Base-by-base conservation (phyloP, 1,140 invertebrate genomes). In the Drosophila albomicans region DNA sequence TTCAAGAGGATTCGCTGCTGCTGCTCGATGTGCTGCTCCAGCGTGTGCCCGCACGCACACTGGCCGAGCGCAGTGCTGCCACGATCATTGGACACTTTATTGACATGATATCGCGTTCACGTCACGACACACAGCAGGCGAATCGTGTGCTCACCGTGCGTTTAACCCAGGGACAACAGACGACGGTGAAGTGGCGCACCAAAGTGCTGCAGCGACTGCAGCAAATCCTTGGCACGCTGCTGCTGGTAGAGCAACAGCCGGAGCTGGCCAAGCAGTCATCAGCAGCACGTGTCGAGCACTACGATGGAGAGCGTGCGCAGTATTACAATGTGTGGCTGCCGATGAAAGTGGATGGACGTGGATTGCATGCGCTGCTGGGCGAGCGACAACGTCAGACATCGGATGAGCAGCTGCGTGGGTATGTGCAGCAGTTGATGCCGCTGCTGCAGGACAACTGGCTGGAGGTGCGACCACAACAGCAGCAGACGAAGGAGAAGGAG, bases 1-100 rank as follows among this genome's bases (percentile, higher is more conserved):
- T 98, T 56, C 96, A 97, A 88, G 95, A 96, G 91, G 97, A 98
- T 91, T 97, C 97, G 0, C 92, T 98, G 1, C 82, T 95, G 6
- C 94, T 97, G 57, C 92, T 98, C n/a, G 97, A 97, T 81, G 94
- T 95, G 58, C 92, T 97, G 16, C 90, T 96, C 11, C 91, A 94
- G 38, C 93, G 95, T 59, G 94, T 94, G 62, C 95, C 94, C 3
- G 81, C 91, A 45, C 48, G 61, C 1, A 93, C 96, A 35, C 92
- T 97, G 8, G 94, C 95, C 1, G 92, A 94, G 52, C 94, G 95
- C 82, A 94, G 95, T 56, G 93, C 94, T 54, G 70, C 67, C 68
- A 95, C 95, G 87, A 95, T 98, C 6, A 92, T 98, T 52, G 94
- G 95, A 10, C 96, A 96, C 90, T 97, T 97, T 84, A 93, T 97